phyloP scores from a whole-genome alignment of 2,888 invertebrate genomes.

The Halocaridina rubra region DNA sequence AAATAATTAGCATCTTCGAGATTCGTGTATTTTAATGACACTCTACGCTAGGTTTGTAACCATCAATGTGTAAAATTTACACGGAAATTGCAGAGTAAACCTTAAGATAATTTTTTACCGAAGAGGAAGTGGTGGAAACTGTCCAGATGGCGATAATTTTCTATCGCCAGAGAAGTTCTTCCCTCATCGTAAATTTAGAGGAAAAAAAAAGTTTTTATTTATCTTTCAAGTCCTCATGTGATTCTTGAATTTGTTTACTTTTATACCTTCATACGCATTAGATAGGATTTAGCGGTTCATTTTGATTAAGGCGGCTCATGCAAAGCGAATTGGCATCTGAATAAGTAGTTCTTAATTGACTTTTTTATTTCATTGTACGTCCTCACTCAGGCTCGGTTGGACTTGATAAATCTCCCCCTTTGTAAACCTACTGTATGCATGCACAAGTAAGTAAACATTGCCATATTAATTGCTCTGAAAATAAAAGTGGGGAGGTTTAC shows the following conservation, averaged over 20 bases:
- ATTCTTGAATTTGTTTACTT: constrained; percentile 28
- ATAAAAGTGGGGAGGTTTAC: too few relatives aligned
- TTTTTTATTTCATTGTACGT: too few relatives aligned
- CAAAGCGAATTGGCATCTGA: not conserved
- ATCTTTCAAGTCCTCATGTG: constrained; percentile 23
- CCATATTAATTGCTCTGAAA: too few relatives aligned
- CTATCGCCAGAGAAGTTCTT: constrained; percentile 37
- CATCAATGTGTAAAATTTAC: not conserved
- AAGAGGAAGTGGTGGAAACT: not conserved
- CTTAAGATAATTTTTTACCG: not conserved
- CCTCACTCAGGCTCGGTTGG: too few relatives aligned
- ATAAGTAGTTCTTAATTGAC: too few relatives aligned
- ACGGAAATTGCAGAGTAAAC: not conserved
- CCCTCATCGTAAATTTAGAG: constrained; percentile 3
- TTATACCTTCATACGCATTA: constrained; percentile 25
- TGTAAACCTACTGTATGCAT: too few relatives aligned
- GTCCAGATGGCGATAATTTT: constrained; percentile 21
- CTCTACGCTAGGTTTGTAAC: too few relatives aligned
- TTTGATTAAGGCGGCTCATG: not conserved
- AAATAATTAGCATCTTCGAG: too few relatives aligned
- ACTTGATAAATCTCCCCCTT: too few relatives aligned
- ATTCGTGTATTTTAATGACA: too few relatives aligned
- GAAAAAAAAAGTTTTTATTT: constrained; percentile 4
- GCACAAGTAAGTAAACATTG: too few relatives aligned
- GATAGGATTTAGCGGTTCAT: not conserved